Evolutionary conservation across 2,797 vertebrate genomes (phyloP), one percentile per base, ranked within the genome.

Genomic region (Myoxocephalus aenaeus): DNA sequence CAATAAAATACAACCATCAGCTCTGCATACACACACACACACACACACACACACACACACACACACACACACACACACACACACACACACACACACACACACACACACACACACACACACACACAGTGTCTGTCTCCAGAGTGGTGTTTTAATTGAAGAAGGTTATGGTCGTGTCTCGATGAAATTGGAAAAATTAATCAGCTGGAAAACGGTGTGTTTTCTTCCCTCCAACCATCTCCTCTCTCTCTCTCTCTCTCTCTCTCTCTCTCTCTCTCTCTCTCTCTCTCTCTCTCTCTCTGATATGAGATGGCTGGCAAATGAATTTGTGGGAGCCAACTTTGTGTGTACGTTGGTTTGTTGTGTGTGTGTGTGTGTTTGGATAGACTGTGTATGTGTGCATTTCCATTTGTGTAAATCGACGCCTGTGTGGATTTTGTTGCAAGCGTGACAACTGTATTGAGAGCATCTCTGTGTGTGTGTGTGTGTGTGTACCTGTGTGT

Each of bases 101-200:
- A 71, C 81, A 72, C 57, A 53, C 75, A 70, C 54, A 83, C 79
- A 70, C 73, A 62, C 64, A 73, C 48, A 75, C 70, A 80, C 82
- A 68, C 77, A 67, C 56, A 61, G 71, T 75, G 78, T 89, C 84
- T 84, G 84, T 92, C 90, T 93, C 93, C 83, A 86, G 96, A 90
- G 91, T 89, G 87, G 82, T 88, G 89, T 96, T 96, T 97, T 96
- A 97, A 96, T 96, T 97, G 96, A 97, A 97, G 96, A 95, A 96
- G 97, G 96, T 96, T 96, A 96, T 96, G 95, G 91, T 94, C 95
- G 96, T 96, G 96, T 97, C 95, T 96, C 94, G 95, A 94, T 95
- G 96, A 97, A 97, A 98, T 98, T 97, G 96, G 96, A 97, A 97
- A 97, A 97, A 96, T 97, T 97, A 97, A 97, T 98, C 96, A 97